Evolutionary conservation across 1,140 invertebrate genomes (phyloP), one percentile per base, ranked within the genome.

Genomic region (Parasteatoda tepidariorum): DNA sequence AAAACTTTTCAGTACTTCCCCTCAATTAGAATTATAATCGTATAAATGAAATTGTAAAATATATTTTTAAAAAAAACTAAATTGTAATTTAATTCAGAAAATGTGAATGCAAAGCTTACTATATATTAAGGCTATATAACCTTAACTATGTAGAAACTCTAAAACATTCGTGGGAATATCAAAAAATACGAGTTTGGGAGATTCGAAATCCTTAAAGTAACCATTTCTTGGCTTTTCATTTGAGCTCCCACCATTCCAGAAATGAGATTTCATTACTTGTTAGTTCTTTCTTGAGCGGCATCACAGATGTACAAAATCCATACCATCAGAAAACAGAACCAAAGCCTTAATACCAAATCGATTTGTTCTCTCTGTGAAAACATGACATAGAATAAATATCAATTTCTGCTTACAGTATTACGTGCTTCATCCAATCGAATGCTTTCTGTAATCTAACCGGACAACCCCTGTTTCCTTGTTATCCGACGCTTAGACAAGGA

Each of bases 401-500:
- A 61, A 75, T 75, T 66, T 48, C 59, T 78, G 24, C n/a, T 22
- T 33, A 26, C 38, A 66, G 59, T 66, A 66, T 54, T 57, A 55
- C 54, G 64, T 57, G 64, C 31, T 30, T 66, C 68, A 79, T 54
- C 62, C 76, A 68, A 79, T 67, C 62, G 61, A 22, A 79, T 34
- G 18, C 28, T 41, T 33, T 54, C 62, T 9, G 76, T 79, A 79
- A 79, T 79, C 64, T 79, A 67, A 66, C 30, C 30, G 30, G 64
- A 31, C 34, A 22, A 18, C 26, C 57, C 74, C 26, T 11, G 24
- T 26, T 31, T 34, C 62, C 76, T 67, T 79, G 76, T 79, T 79
- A 79, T 79, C 64, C 76, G 22, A 64, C 31, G 76, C 76, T 79
- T 79, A 79, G 24, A 24, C 28, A 38, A 22, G 57, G 61, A 78